Conservation (phyloP, 1,140 invertebrate genomes). For the Microplitis mediator region DNA sequence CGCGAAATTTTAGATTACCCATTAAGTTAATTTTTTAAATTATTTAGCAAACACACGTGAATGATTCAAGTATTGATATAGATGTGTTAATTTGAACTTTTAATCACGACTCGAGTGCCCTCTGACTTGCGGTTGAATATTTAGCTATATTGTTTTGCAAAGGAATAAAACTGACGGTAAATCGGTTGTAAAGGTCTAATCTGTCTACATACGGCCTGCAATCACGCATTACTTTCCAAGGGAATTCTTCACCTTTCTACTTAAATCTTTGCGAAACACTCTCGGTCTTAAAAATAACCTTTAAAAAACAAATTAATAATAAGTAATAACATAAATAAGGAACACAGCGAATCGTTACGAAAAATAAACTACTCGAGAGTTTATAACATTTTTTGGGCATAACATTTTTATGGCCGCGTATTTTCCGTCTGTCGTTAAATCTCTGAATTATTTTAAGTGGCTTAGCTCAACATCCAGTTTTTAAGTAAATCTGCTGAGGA, state of each 20-base stretch:
- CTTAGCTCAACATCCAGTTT: too few relatives aligned
- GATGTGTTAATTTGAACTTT: too few relatives aligned
- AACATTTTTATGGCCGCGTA: too few relatives aligned
- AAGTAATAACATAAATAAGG: neutral
- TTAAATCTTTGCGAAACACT: neutral
- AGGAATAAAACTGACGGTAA: neutral
- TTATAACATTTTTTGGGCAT: too few relatives aligned
- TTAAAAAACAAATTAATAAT: neutral
- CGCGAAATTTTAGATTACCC: too few relatives aligned
- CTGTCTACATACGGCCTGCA: neutral
- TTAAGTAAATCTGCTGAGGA: too few relatives aligned
- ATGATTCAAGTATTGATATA: slow-evolving; percentile 34
- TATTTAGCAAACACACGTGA: too few relatives aligned
- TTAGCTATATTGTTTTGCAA: neutral
- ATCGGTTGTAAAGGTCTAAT: neutral
- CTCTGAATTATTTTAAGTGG: too few relatives aligned
- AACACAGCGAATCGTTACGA: too few relatives aligned
- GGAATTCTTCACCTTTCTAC: slow-evolving; percentile 6
- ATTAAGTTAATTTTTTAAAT: too few relatives aligned
- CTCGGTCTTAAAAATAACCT: neutral
- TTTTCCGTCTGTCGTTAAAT: too few relatives aligned
- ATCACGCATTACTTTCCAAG: neutral
- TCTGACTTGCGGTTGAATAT: neutral
- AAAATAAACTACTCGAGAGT: too few relatives aligned
- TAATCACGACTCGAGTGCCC: neutral